Evolutionary conservation across 2,797 vertebrate species (phyloP).

Genomic region (Galagoides demidoff): DNA sequence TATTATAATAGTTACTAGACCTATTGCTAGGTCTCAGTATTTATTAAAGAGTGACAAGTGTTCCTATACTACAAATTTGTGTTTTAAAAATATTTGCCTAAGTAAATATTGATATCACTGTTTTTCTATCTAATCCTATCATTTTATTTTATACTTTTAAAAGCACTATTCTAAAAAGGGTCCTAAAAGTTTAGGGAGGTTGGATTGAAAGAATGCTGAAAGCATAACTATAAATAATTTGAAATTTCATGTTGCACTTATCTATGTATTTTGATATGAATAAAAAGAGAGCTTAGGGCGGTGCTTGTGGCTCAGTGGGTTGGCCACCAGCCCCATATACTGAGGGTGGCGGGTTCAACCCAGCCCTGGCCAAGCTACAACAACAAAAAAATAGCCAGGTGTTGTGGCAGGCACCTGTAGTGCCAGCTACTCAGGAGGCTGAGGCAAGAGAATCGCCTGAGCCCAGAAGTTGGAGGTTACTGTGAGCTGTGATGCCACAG

Average conservation of each 20-base stretch:
- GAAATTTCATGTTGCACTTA: conserved; percentile 4
- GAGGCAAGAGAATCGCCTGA: no score
- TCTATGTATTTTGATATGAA: not conserved
- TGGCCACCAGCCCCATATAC: no score
- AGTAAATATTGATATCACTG: not conserved
- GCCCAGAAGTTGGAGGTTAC: no score
- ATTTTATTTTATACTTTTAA: not conserved
- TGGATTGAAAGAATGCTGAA: not conserved
- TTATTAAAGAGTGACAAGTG: conserved; percentile 4
- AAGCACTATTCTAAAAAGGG: not conserved
- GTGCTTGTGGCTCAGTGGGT: no score
- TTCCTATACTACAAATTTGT: not conserved
- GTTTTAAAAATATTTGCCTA: conserved; percentile 35
- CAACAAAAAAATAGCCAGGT: no score
- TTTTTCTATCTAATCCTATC: not conserved
- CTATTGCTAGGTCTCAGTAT: not conserved
- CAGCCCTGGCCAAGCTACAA: no score
- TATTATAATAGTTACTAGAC: not conserved
- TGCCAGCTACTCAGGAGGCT: no score
- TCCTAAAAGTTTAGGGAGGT: not conserved
- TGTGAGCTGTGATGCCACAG: no score
- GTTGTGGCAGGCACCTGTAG: no score
- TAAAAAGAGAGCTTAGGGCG: not conserved
- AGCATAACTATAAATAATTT: not conserved
- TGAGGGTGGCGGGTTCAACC: no score